Percentiles rank a stretch among this genome's conserved stretches.
Evolutionary conservation across 2,888 invertebrate genomes (phyloP).

Genomic region (Parthenolecanium corni): DNA sequence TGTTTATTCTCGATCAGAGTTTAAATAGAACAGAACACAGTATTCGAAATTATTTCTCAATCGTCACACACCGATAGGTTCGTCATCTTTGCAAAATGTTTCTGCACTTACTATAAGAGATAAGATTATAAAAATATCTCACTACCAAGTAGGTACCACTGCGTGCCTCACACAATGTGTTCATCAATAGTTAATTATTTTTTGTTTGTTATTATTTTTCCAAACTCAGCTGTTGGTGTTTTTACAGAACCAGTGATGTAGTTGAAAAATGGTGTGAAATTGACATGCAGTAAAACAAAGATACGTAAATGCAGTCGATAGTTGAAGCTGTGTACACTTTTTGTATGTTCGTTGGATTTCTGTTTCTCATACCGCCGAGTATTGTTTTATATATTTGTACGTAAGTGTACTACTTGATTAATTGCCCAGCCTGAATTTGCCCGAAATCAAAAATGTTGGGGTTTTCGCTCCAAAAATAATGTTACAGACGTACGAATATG

Average conservation of each 20-base stretch:
- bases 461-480: not conserved
- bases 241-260: not conserved
- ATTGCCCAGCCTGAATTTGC: not conserved
- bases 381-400: conserved; percentile 29
- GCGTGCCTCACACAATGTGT: no score
- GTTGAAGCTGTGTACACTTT: conserved; percentile 25
- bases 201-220: no score
- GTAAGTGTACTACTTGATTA: conserved; percentile 6
- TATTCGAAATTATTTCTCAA: no score
- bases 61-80: no score
- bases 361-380: conserved; percentile 24
- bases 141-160: no score
- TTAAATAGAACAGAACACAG: no score
- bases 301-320: not conserved
- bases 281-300: conserved; percentile 12
- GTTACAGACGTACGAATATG: conserved; percentile 18
- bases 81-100: no score
- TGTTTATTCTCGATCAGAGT: no score
- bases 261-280: not conserved
- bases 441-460: not conserved
- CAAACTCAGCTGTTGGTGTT: no score
- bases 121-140: no score
- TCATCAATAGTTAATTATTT: no score
- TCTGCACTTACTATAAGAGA: no score
- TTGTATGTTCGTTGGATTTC: conserved; percentile 22